Base-by-base conservation (phyloP, 2,888 invertebrate species). In the Sinodicranocentrus sp. region DNA sequence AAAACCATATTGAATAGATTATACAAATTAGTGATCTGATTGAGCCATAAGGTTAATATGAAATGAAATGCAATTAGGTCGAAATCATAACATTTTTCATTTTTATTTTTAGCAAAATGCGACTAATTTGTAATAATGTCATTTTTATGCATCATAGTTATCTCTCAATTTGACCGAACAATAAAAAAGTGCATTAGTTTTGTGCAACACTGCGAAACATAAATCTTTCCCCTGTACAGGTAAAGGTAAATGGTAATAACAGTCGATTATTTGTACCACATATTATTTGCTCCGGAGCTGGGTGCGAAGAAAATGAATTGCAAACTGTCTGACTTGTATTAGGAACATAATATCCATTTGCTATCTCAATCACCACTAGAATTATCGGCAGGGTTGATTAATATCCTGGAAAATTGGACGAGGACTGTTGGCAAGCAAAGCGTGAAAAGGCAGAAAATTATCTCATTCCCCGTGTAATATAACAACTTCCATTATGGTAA, bases 401-500 rank as follows among this genome's bases (percentile, higher is more conserved):
- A 82, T 82, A 57, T 43, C 59, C 39, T 65, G 71, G 44, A 72
- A 79, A 79, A 79, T 79, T 63, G 65, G 43, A 72, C 54, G 72
- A 71, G 52, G 68, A 21, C 3, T 5, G 61, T 13, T n/a, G 3
- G n/a, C 10, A n/a, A 15, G 71, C 19, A 15, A 33, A 59, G 48
- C 65, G 68, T 59, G 44, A 21, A 68, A 17, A 67, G 39, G 48
- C 3, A 61, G 52, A 65, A 79, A 72, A 79, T 79, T 79, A 72
- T 79, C 63, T 65, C 48, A 72, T 79, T 72, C 57, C 63, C 23
- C 39, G 63, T n/a, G 17, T 13, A 57, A 61, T 26, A 13, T 67
- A 54, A 25, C 44, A 79, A 70, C 65, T 79, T 72, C 79, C 79
- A 79, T 72, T 72, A 71, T 65, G 72, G 79, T 79, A 79, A 79